Base-by-base conservation (phyloP, 2,113 vertebrate species). In the Condylura cristata region DNA sequence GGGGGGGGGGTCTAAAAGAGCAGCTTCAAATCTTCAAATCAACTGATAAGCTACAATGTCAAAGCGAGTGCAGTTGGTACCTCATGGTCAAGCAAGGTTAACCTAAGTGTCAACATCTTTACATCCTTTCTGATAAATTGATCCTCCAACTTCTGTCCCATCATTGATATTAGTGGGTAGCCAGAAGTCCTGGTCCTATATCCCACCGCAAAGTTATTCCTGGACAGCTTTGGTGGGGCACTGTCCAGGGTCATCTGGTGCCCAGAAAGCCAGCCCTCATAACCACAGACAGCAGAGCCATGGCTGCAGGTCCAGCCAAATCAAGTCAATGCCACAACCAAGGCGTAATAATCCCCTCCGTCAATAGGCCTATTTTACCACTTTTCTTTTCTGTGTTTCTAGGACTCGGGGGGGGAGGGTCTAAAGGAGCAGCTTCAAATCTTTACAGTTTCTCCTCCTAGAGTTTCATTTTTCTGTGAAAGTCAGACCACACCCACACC, bases 331-430 rank as follows among this genome's bases (percentile, higher is more conserved):
- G 95, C 99, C 99, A 51, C 99, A 99, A 28, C 99, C 99, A 9
- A 98, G 97, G 96, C 99, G 99, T 65, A 99, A 86, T 98, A 99
- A 71, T 99, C 99, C 10, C 99, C 98, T 97, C 99, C 99, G 93
- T 99, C 99, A 53, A 99, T 98, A 0, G 99, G 98, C 98, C 99
- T 99, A 99, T 99, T 98, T 99, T 99, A 80, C 99, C 99, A 76
- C 99, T 99, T 98, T 99, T 99, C 98, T 99, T 99, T 78, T 99
- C 99, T n/a, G 99, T 99, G 96, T 99, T 99, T 94, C n/a, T n/a
- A n/a, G n/a, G n/a, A n/a, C n/a, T n/a, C n/a, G 99, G 99, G 90
- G 99, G 99, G 97, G 99, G 99, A 28, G 99, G 46, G 99, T 99
- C 97, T 99, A 99, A 98, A 99, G 99, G 17, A 98, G 99, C 97